phyloP scores from a whole-genome alignment of 2,797 vertebrate species.

The Luscinia megarhynchos region DNA sequence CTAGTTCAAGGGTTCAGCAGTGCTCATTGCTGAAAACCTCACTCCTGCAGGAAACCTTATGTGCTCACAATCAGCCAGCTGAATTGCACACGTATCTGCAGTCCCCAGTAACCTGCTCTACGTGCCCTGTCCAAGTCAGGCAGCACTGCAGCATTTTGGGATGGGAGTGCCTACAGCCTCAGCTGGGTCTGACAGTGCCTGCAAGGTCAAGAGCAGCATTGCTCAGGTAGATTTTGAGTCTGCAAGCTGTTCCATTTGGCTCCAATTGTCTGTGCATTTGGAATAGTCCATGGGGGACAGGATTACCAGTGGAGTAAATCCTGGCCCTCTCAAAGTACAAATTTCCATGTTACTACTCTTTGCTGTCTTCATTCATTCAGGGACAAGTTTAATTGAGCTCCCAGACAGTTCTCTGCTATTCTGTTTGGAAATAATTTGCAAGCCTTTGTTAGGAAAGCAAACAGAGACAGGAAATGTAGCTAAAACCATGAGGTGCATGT shows the following conservation, averaged over 20 bases:
- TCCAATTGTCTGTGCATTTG: background rate
- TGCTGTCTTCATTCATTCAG: background rate
- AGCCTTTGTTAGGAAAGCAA: background rate
- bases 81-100: background rate
- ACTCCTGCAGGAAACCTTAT: background rate
- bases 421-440: background rate
- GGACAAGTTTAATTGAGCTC: background rate
- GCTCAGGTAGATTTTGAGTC: background rate
- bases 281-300: background rate
- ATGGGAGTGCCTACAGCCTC: background rate
- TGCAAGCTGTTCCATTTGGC: conserved; percentile 36
- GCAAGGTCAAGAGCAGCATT: background rate
- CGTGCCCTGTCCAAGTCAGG: background rate
- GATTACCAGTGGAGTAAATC: background rate
- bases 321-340: background rate
- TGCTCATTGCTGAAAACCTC: background rate
- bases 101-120: background rate
- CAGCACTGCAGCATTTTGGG: background rate
- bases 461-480: background rate
- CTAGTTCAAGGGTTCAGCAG: background rate
- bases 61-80: background rate
- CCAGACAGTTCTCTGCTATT: background rate
- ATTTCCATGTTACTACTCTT: background rate
- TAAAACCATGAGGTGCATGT: background rate
- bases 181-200: background rate